Base-by-base conservation (phyloP, 92 coral and sea anemone genomes). In the Blastomussa wellsi region DNA sequence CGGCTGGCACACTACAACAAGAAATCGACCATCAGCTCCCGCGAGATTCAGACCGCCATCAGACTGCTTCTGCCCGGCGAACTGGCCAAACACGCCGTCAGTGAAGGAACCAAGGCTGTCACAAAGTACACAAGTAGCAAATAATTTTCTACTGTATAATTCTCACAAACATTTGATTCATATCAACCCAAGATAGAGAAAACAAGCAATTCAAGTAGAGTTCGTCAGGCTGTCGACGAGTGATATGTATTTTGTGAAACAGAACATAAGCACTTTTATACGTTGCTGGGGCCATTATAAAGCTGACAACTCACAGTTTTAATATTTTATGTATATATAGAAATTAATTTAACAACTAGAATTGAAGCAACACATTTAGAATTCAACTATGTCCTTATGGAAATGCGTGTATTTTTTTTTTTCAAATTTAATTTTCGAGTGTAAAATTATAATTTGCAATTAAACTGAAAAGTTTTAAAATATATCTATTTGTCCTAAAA, bases 101-200 rank as follows among this genome's bases (percentile, higher is more conserved):
- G 98, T 51, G 98, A 95, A 78, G 98, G 98, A 76, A 95, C 98
- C 80, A 95, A 95, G 86, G 98, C 98, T 47, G 98, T 95, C 78
- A 95, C 98, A 78, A 95, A 95, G 85, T 95, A 92, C 95, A 95
- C 98, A 3, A 93, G 98, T 88, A 93, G 95, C 95, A 95, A 95
- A 86, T 95, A 87, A 92, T 88, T n/a, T n/a, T 15, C 38, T 36
- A 11, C 44, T 37, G 16, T 24, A 2, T 0, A 20, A 60, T 60
- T 16, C 66, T 6, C 68, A 29, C 16, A n/a, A n/a, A 60, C 67
- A 11, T n/a, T n/a, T n/a, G n/a, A n/a, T n/a, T n/a, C n/a, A n/a
- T n/a, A n/a, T 62, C 68, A 3, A 62, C 5, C 7, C 68, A 14
- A 62, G 64, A 0, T 22, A 20, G 57, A 1, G 11, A 28, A 11